A percentile compares a stretch with the other conserved stretches of the same genome.
phyloP scores from a whole-genome alignment of 2,888 invertebrate species.

The Silvanus unidentatus region DNA sequence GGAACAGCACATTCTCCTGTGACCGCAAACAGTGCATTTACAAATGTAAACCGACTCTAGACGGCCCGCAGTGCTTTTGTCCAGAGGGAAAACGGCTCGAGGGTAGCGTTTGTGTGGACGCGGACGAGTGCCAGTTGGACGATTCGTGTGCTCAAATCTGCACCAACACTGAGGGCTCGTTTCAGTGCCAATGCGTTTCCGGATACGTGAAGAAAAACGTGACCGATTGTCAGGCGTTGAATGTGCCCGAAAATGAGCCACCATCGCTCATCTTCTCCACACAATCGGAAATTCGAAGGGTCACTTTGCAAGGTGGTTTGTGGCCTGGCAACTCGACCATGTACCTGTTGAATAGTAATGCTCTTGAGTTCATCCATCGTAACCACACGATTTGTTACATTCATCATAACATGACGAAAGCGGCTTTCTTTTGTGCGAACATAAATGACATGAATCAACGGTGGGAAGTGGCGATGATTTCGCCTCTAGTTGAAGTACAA shows the following conservation, averaged over 20 bases:
- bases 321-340: conserved; percentile 45
- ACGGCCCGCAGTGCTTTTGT: conserved; percentile 72
- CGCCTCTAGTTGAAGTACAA: conserved; percentile 56
- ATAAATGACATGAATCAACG: conserved; percentile 57
- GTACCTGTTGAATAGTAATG: conserved; percentile 44
- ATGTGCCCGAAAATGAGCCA: conserved; percentile 60
- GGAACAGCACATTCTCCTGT: conserved; percentile 41
- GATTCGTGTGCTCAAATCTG: conserved; percentile 71
- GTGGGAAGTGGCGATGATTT: conserved; percentile 55
- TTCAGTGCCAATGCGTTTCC: conserved; percentile 63
- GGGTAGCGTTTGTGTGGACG: conserved; percentile 62
- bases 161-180: conserved; percentile 61
- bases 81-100: conserved; percentile 59
- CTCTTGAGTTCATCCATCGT: conserved; percentile 62
- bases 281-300: conserved; percentile 57
- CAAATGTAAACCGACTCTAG: conserved; percentile 65
- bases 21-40: conserved; percentile 41
- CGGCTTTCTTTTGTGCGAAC: conserved; percentile 58
- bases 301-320: conserved; percentile 51
- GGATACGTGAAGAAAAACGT: conserved; percentile 56
- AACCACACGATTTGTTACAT: conserved; percentile 69
- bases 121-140: conserved; percentile 69
- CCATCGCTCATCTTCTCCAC: conserved; percentile 66
- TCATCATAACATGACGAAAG: conserved; percentile 54
- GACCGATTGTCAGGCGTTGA: conserved; percentile 59